Evolutionary conservation across 2,797 vertebrate genomes (phyloP).

Genomic region (Cuniculus paca): DNA sequence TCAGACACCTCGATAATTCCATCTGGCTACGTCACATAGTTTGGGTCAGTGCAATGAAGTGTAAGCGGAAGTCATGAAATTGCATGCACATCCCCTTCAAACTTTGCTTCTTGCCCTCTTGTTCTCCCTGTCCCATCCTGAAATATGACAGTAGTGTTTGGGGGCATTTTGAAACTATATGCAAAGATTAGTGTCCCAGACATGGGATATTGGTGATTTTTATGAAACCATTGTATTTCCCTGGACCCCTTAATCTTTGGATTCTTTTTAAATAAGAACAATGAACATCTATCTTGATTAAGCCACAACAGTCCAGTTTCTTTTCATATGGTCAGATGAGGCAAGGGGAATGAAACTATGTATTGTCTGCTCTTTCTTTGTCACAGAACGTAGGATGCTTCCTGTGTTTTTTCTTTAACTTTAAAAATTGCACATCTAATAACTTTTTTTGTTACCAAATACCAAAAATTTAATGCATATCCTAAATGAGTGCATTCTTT

Average conservation of each 20-base stretch:
- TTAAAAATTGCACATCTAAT: slow-evolving; percentile 14
- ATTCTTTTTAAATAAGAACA: not conserved
- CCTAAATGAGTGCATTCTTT: not conserved
- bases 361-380: not conserved
- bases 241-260: not conserved
- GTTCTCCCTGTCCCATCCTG: not conserved
- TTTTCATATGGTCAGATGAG: not conserved
- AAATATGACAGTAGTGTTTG: not conserved
- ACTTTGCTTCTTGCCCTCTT: not conserved
- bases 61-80: not conserved
- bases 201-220: not conserved
- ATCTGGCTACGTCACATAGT: not conserved
- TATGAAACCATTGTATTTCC: not conserved
- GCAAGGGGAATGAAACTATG: not conserved
- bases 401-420: slow-evolving; percentile 38
- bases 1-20: not conserved
- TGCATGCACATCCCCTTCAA: not conserved
- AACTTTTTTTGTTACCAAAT: not conserved
- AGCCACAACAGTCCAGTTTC: not conserved
- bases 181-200: not conserved
- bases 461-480: not conserved
- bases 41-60: not conserved
- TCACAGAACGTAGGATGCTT: not conserved
- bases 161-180: not conserved
- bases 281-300: not conserved